Conservation (phyloP, 2,888 invertebrate genomes). For the Sinopyrophorus schimmeli region DNA sequence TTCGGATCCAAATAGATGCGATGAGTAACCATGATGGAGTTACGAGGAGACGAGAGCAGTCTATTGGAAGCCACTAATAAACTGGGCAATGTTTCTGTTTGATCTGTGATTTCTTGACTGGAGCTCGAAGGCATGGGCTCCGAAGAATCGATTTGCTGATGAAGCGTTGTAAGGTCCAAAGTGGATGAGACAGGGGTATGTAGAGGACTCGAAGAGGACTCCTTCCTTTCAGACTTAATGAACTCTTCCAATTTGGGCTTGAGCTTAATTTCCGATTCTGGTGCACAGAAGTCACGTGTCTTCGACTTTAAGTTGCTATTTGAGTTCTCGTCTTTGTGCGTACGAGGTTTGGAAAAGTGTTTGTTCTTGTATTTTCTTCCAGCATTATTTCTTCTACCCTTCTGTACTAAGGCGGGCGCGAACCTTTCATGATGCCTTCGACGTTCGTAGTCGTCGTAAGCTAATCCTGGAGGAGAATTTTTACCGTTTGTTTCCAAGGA, state of each 20-base stretch:
- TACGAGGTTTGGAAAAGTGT: constrained; percentile 25
- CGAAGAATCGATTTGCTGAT: constrained; percentile 60
- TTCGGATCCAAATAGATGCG: constrained; percentile 61
- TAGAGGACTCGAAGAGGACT: constrained; percentile 51
- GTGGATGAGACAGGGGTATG: constrained; percentile 50
- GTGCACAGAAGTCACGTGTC: constrained; percentile 55
- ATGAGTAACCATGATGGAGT: constrained; percentile 61
- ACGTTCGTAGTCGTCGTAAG: constrained; percentile 64
- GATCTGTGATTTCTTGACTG: constrained; percentile 47
- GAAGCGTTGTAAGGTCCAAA: constrained; percentile 62
- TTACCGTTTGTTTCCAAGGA: constrained; percentile 47
- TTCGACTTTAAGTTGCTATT: too few species aligned
- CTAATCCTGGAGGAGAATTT: constrained; percentile 45
- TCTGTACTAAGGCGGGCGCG: constrained; percentile 58
- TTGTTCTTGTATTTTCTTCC: constrained; percentile 40
- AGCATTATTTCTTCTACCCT: constrained; percentile 56
- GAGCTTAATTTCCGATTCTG: constrained; percentile 19
- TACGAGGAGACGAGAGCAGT: constrained; percentile 63
- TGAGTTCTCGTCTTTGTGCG: constrained; percentile 37
- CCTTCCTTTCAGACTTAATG: constrained; percentile 33
- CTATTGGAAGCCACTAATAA: constrained; percentile 54
- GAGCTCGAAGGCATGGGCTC: constrained; percentile 56
- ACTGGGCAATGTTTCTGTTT: constrained; percentile 51
- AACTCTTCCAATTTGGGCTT: constrained; percentile 7
- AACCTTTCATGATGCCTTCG: constrained; percentile 62